Evolutionary conservation across 64 coral and sea anemone species (phyloP).

Genomic region (Catalaphyllia jardinei): DNA sequence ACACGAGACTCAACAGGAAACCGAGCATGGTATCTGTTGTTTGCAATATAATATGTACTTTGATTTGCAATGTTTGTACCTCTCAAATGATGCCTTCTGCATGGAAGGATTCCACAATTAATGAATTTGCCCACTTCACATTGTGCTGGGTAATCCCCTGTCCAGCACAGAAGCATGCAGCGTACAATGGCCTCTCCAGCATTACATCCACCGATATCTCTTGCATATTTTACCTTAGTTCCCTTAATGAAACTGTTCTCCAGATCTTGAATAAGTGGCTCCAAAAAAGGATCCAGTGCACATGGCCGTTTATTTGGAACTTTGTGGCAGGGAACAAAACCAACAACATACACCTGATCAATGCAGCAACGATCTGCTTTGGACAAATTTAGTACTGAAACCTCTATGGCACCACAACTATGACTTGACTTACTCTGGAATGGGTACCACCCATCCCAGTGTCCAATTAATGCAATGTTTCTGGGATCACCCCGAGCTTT

Average conservation of each 20-base stretch:
- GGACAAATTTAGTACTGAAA: slow-evolving; percentile 18
- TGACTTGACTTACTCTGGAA: neutral
- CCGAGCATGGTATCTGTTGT: neutral
- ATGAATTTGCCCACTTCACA: slow-evolving; percentile 62
- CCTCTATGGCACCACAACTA: slow-evolving; percentile 48
- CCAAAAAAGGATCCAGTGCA: slow-evolving; percentile 39
- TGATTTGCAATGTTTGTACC: neutral
- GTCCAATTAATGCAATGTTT: slow-evolving; percentile 54
- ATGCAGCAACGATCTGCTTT: slow-evolving; percentile 6
- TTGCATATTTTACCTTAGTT: slow-evolving; percentile 8
- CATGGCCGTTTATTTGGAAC: slow-evolving; percentile 12
- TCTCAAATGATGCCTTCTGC: neutral
- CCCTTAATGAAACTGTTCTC: slow-evolving; percentile 47
- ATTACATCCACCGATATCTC: neutral
- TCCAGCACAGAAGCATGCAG: slow-evolving; percentile 31
- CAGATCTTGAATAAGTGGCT: slow-evolving; percentile 29
- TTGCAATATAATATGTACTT: neutral
- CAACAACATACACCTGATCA: slow-evolving; percentile 43
- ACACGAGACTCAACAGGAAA: neutral
- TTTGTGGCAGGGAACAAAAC: slow-evolving; percentile 24
- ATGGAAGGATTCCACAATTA: slow-evolving; percentile 7
- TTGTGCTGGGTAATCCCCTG: slow-evolving; percentile 49
- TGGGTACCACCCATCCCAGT: slow-evolving; percentile 65
- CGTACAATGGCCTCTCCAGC: slow-evolving; percentile 15
- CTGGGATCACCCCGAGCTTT: slow-evolving; percentile 6